Percentiles rank a stretch among this genome's conserved stretches.
Conservation (phyloP, 2,888 invertebrate species). For the Sphaeridia pumilis region DNA sequence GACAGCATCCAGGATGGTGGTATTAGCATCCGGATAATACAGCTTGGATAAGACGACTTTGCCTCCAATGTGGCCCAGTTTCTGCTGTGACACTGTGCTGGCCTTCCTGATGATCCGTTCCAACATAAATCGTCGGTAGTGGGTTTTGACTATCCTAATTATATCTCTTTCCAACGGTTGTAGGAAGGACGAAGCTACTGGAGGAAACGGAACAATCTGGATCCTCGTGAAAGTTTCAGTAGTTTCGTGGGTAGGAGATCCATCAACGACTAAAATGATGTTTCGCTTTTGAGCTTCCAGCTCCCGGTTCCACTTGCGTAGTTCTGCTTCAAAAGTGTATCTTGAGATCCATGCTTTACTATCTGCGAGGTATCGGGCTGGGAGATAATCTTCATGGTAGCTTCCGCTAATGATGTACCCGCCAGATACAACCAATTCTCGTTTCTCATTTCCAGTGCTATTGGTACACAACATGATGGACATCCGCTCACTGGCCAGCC, state of each 20-base stretch:
- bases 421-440: conserved; percentile 20
- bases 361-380: conserved; percentile 29
- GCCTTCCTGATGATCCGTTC: conserved; percentile 9
- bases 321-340: conserved; percentile 18
- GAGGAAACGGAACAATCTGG: conserved; percentile 16
- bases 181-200: conserved; percentile 15
- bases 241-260: conserved; percentile 17
- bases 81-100: background rate
- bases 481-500: conserved; percentile 16
- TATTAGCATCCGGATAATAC: background rate
- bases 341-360: conserved; percentile 39
- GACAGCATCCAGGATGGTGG: conserved; percentile 7
- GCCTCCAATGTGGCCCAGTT: background rate
- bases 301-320: conserved; percentile 12
- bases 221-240: conserved; percentile 11
- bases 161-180: conserved; percentile 28
- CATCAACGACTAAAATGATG: conserved; percentile 20
- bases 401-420: conserved; percentile 11
- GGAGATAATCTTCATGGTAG: conserved; percentile 15
- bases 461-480: conserved; percentile 22
- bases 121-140: conserved; percentile 14
- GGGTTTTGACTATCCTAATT: conserved; percentile 10
- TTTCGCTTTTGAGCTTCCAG: conserved; percentile 9
- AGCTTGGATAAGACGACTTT: background rate
- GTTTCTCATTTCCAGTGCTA: conserved; percentile 20